Evolutionary conservation across 2,797 vertebrate genomes (phyloP), one percentile per base, ranked within the genome.

Genomic region (Channallabes apus): DNA sequence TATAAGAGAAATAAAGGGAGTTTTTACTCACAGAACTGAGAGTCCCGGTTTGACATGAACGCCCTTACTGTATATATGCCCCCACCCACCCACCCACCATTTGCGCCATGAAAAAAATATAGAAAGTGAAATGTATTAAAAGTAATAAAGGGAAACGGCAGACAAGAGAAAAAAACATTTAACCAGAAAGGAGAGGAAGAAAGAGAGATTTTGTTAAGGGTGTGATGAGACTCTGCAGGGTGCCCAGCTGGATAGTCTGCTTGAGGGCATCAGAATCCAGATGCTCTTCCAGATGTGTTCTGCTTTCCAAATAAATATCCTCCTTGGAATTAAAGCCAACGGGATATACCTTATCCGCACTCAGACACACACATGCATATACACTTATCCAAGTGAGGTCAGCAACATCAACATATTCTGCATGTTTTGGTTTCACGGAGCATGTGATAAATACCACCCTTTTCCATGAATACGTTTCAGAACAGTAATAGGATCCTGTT

Each of bases 251-350:
- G 83, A 89, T 89, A 88, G 93, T 93, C 89, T 90, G 92, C 91
- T 92, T 92, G 85, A 83, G 91, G 89, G 88, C 94, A 95, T 95
- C 94, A 94, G 94, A 93, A 91, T 93, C 86, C 84, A 93, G 91
- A 94, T 94, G 92, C 87, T 89, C 41, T 79, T 87, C 86, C 56
- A 27, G 38, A 88, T 91, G 90, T 87, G 91, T 89, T 90, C 65
- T 84, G 85, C 88, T 92, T 80, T 71, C 89, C 91, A 94, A 94
- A 93, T 90, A 94, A 93, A 93, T 90, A 93, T 90, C 80, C 84
- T 86, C 72, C 65, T 80, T 18, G 84, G 93, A 92, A 94, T 95
- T 93, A 88, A 86, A 94, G 92, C 88, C 93, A 94, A 92, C 93
- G 89, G 56, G 76, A 38, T 88, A 59, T 32, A 90, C 69, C 69